Evolutionary conservation across 1,140 invertebrate genomes (phyloP), one percentile per base, ranked within the genome.

Genomic region (Drosophila sp.): DNA sequence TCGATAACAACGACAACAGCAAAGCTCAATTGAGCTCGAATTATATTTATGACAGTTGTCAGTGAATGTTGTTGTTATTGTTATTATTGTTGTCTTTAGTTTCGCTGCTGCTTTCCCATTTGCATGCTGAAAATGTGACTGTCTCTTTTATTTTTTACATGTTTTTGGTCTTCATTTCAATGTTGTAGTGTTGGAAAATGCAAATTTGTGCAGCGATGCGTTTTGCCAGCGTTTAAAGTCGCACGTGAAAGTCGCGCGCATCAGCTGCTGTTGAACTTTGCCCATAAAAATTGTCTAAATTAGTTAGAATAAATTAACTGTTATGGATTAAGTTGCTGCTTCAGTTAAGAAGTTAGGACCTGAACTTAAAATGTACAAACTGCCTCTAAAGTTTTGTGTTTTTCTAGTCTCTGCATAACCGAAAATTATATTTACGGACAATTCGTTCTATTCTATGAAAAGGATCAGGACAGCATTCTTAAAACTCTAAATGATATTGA

Each of bases 21-120:
- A 74, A 69, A 71, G 80, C 80, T 74, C 71, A 86, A 86, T 86
- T 78, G 74, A 87, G 82, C 82, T 78, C 82, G 78, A 87, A 83
- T 86, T 86, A 87, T 86, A 84, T 86, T 86, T 86, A 86, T 86
- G 82, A 86, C 81, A 86, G 77, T 86, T 84, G 81, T 73, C 80
- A 69, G 72, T 72, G 41, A 14, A 62, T 57, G 59, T 45, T 51
- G 65, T 32, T 34, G 40, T 63, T 62, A 9, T 27, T 48, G 40
- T 41, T 71, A n/a, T n/a, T n/a, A n/a, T n/a, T n/a, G 40, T 59
- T 72, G 62, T 46, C 41, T 64, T 38, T 54, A 40, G 21, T 18
- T 58, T 48, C 79, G 65, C 63, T 72, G 76, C 71, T 81, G 79
- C 78, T 87, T 87, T 86, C 81, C 81, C 80, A 87, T 87, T 83